Conservation (phyloP, 2,888 invertebrate genomes). For the Fragum sueziense region DNA sequence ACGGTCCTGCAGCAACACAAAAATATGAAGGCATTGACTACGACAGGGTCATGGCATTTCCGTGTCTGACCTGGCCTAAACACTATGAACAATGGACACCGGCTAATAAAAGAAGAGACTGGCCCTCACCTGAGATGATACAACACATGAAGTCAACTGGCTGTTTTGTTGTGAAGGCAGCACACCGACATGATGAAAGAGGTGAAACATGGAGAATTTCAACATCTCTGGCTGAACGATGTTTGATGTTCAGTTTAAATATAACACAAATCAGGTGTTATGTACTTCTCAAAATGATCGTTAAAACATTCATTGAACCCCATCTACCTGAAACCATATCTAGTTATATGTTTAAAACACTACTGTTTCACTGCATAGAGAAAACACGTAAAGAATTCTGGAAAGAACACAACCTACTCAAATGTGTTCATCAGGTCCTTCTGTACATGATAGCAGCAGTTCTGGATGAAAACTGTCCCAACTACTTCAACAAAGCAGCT, state of each 20-base stretch:
- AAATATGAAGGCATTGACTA: neutral
- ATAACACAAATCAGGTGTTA: constrained; percentile 30
- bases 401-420: constrained; percentile 10
- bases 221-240: no score
- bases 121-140: constrained; percentile 4
- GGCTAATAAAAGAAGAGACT: neutral
- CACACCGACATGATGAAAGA: neutral
- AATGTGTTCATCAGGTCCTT: neutral
- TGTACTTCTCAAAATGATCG: constrained; percentile 30
- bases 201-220: constrained; percentile 1
- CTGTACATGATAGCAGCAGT: neutral
- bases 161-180: no score
- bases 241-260: no score
- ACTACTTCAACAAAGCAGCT: constrained; percentile 20
- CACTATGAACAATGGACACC: neutral
- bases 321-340: constrained; percentile 15
- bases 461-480: constrained; percentile 18
- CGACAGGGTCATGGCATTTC: neutral
- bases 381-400: neutral
- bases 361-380: constrained; percentile 21
- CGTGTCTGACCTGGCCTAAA: constrained; percentile 11
- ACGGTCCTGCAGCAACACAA: neutral
- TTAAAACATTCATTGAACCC: constrained; percentile 14
- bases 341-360: constrained; percentile 28
- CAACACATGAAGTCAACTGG: neutral